Base-by-base conservation (phyloP, 2,113 vertebrate species). In the Epinephelus lanceolatus region DNA sequence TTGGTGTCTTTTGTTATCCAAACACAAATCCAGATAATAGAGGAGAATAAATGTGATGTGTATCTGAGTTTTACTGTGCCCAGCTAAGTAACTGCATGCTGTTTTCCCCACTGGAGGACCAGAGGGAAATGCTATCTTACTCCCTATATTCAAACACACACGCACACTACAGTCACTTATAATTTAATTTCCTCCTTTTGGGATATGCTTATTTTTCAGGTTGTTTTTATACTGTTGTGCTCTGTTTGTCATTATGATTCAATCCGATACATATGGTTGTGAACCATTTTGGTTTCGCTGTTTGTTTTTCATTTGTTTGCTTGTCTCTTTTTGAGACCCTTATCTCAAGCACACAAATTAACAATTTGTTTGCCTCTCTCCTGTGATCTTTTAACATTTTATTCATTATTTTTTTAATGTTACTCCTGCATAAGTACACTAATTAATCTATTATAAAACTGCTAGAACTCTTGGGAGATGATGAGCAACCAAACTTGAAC, bases 21-120 rank as follows among this genome's bases (percentile, higher is more conserved):
- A 81, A 77, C 74, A 60, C 23, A 73, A 59, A 71, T 83, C 14
- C 59, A 74, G 59, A 81, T 75, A 57, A 87, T 71, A 76, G 68
- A 19, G 30, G 37, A 23, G 23, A 73, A 61, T 45, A 52, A 19
- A 80, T 62, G 13, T 23, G 25, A 81, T 71, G 37, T 49, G 8
- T 56, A 61, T 40, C 45, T 56, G 45, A 71, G 57, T n/a, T 30
- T 56, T 3, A 45, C 61, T 37, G 67, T 52, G 47, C 9, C 21
- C 25, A 15, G 56, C 14, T 49, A 30, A 56, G 15, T 71, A 27
- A 84, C 33, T 12, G 21, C 15, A 45, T 37, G 21, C 13, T 15
- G 10, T 62, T 78, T 27, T 52, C n/a, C 18, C 19, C 53, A 27
- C 59, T 0, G 25, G 42, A 56, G 15, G 30, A 78, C 18, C 61